Percentiles rank a stretch among this genome's conserved stretches.
phyloP scores from a whole-genome alignment of 2,888 invertebrate genomes.

The Cistogaster globosa region DNA sequence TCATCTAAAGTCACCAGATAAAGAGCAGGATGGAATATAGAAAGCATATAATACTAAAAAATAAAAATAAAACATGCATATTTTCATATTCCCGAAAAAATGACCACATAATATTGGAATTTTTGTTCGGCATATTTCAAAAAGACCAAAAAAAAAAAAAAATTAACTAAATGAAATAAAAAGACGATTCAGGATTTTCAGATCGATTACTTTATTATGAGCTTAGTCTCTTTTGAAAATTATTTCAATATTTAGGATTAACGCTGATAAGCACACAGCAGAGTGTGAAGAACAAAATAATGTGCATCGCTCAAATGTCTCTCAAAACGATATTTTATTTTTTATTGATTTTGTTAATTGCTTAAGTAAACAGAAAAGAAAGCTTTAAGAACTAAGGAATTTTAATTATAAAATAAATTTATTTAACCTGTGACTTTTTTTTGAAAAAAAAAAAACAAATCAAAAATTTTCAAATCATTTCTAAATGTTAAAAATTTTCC shows the following conservation, averaged over 20 bases:
- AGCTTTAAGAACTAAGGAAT: background rate
- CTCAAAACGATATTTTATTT: slow-evolving; percentile 33
- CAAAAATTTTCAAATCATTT: background rate
- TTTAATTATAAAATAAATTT: slow-evolving; percentile 17
- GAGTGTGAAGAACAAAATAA: slow-evolving; percentile 35
- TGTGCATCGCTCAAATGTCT: background rate
- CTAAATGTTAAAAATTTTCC: too few relatives aligned
- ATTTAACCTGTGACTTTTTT: background rate
- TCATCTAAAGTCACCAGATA: slow-evolving; percentile 65
- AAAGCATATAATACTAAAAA: background rate
- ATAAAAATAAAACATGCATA: background rate
- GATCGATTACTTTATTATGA: slow-evolving; percentile 70
- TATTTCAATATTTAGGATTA: slow-evolving; percentile 58
- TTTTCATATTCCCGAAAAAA: background rate
- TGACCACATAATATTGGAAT: slow-evolving; percentile 67
- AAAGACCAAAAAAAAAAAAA: slow-evolving; percentile 30
- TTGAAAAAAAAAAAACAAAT: background rate
- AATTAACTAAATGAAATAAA: slow-evolving; percentile 50
- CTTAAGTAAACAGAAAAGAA: slow-evolving; percentile 18
- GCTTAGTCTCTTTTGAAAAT: slow-evolving; percentile 25
- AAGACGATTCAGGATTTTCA: slow-evolving; percentile 66
- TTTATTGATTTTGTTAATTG: slow-evolving; percentile 43
- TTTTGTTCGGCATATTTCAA: slow-evolving; percentile 62
- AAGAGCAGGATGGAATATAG: slow-evolving; percentile 5
- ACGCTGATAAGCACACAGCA: background rate